Base-by-base conservation (phyloP, 2,888 invertebrate genomes). In the Papilio gigon region DNA sequence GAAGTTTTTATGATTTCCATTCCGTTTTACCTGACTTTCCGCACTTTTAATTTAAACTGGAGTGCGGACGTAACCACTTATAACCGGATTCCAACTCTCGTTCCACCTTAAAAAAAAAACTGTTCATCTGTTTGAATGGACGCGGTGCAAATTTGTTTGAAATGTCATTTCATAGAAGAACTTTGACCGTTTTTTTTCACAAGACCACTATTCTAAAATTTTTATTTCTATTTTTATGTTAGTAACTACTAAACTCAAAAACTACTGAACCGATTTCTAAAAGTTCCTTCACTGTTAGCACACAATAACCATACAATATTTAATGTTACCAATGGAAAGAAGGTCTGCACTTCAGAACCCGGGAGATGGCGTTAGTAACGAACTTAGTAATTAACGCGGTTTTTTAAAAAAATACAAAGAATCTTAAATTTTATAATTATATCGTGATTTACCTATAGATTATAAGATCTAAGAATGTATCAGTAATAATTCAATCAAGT, bases 31-130 rank as follows among this genome's bases (percentile, higher is more conserved):
- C 60, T 53, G 50, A 35, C 61, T 50, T 67, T 27, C 27, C 20
- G 37, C 9, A 30, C 42, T 67, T 67, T 67, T 44, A 56, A 67
- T 56, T 63, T 58, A 37, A 58, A 58, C 35, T 58, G 56, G 44
- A 68, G 44, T n/a, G 61, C 30, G 61, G 53, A 56, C 27, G 56
- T 53, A 44, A 40, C 59, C 64, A 40, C 68, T 68, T 27, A 11
- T 47, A 50, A 47, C 35, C 37, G 22, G 27, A 47, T 64, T 56
- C 20, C 25, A 17, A 35, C 35, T 37, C 58, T 59, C 56, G 63
- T 59, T 58, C 27, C 27, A 37, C 35, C 12, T 17, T 47, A 47
- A 35, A 50, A 59, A 66, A 59, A 66, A 30, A 33, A 4, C 14
- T 60, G 40, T 47, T 2, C 30, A 47, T 20, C 20, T 33, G 25